Conservation (phyloP, 64 coral and sea anemone genomes). For the Hydrozoanthus tunicans region DNA sequence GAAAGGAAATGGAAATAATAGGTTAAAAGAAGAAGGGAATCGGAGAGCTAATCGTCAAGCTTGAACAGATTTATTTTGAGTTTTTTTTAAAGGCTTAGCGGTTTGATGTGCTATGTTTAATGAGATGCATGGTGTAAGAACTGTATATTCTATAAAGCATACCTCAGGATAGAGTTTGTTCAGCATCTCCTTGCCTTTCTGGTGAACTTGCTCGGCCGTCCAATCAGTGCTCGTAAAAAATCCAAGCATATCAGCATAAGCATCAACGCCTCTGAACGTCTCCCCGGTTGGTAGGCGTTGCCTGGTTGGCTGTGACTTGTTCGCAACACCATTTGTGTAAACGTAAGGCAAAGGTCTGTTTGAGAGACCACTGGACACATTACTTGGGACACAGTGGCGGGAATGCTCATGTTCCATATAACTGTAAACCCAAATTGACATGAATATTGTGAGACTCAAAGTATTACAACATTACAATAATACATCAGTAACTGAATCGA, state of each 20-base stretch:
- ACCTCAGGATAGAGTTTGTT: constrained; percentile 33
- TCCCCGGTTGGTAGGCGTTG: constrained; percentile 37
- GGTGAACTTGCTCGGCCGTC: constrained; percentile 38
- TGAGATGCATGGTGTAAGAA: no score
- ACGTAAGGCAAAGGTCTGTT: constrained; percentile 46
- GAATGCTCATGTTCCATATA: constrained; percentile 21
- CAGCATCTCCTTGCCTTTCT: constrained; percentile 36
- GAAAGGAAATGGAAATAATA: no score
- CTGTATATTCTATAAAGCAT: not conserved
- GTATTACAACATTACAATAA: no score
- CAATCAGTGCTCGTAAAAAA: constrained; percentile 42
- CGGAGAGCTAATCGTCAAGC: no score
- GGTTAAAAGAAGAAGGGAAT: no score
- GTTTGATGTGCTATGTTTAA: no score
- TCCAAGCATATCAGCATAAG: constrained; percentile 41
- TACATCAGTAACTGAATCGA: no score
- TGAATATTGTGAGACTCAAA: no score
- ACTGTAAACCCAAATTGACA: not conserved
- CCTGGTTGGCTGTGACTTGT: constrained; percentile 39
- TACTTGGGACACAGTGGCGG: constrained; percentile 45
- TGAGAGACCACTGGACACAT: constrained; percentile 51
- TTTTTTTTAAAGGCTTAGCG: no score
- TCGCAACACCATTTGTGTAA: constrained; percentile 45
- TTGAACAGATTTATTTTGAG: no score
- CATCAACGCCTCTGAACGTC: constrained; percentile 23